Base-by-base conservation (phyloP, 35 echinoderm and acorn worm genomes). In the Apostichopus californicus region DNA sequence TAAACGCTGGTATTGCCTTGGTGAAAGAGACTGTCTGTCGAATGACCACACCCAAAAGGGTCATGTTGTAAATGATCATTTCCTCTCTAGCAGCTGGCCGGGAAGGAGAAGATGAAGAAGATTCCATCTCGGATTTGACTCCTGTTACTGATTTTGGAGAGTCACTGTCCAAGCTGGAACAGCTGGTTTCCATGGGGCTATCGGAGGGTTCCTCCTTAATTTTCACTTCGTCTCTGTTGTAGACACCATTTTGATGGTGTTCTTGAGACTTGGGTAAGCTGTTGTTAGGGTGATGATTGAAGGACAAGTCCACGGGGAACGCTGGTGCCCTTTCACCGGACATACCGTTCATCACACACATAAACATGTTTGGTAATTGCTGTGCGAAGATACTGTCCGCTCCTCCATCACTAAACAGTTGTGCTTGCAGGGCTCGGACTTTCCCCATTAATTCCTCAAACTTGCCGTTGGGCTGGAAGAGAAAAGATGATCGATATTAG, bases 51-150 rank as follows among this genome's bases (percentile, higher is more conserved):
- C 97, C 97, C 93, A 99, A 86, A 17, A 96, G 65, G 54, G 95
- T 96, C 97, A 99, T 99, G 92, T 99, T 99, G 89, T 96, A 99
- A 54, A 99, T 95, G 78, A 97, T 90, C 90, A 97, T 94, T 87
- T 97, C 90, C 66, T 97, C 93, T 56, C 73, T 93, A 52, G 86
- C 52, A n/a, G 56, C 46, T 6, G 71, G 72, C 7, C 73, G 56
- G 34, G 8, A 8, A 9, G 66, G 3, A 4, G 17, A 9, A 4
- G 17, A 3, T 6, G 66, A 14, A 4, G 17, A 9, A 4, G 17
- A 3, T 26, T 91, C 77, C 18, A 4, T 21, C 22, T 92, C 78
- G 20, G 77, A 80, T 70, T 86, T 77, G 14, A 86, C 80, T 70
- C 56, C 25, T 56, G 92, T 26, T 13, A 79, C 34, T 58, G 89